Percentiles rank a stretch among this genome's conserved stretches.
Evolutionary conservation across 2,797 vertebrate species (phyloP).

Genomic region (Sebastes iracundus): DNA sequence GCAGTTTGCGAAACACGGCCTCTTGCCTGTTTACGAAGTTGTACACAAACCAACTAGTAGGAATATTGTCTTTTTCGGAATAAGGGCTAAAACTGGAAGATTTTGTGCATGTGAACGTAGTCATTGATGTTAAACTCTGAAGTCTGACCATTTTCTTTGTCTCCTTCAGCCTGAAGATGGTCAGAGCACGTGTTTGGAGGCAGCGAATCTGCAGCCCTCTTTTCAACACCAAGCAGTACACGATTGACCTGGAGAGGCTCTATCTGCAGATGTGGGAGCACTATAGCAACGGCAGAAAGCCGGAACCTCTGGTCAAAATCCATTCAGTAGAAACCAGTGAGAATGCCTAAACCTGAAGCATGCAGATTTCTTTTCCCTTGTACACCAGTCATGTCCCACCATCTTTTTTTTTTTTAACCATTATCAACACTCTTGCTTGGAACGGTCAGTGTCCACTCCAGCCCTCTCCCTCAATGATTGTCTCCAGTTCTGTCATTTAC

Average conservation of each 20-base stretch:
- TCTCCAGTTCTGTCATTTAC: constrained; percentile 17
- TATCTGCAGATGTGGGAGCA: constrained; percentile 99
- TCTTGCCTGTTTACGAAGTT: too few species aligned
- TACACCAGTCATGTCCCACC: neutral
- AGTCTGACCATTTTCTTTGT: neutral
- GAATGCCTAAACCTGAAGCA: constrained; percentile 84
- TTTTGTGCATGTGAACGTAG: neutral
- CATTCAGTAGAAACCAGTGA: constrained; percentile 88
- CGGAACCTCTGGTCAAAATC: constrained; percentile 91
- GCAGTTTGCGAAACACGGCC: too few species aligned
- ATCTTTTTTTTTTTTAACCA: neutral
- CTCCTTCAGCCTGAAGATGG: constrained; percentile 91
- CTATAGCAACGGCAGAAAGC: constrained; percentile 89
- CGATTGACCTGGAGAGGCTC: constrained; percentile 93
- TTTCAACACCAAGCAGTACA: constrained; percentile 99
- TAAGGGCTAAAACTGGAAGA: too few species aligned
- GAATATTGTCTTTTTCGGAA: too few species aligned
- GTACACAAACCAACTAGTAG: too few species aligned
- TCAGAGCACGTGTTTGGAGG: constrained; percentile 95
- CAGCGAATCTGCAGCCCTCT: constrained; percentile 97
- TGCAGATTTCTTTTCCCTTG: neutral
- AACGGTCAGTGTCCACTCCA: constrained; percentile 34
- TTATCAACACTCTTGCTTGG: constrained; percentile 35
- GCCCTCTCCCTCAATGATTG: constrained; percentile 8
- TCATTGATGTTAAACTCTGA: neutral